These are phyloP conservation scores for Aix galericulata DNA, from an alignment of 2,113 vertebrate genomes.

Conservation along the genomic window DNA sequence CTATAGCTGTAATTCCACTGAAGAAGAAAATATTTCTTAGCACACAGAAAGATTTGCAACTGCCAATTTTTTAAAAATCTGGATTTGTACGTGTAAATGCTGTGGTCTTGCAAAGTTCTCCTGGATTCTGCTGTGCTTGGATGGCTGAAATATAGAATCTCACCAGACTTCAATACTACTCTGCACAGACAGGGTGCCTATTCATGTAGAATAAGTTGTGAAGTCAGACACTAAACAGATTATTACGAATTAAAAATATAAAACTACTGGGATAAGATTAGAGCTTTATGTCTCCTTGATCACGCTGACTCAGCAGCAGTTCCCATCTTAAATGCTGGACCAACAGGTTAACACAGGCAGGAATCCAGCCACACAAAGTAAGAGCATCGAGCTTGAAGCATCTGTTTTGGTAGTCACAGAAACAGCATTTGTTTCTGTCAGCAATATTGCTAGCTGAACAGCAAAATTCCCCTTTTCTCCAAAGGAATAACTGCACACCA, in stretches of 20 bases:
- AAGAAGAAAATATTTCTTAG: neutral
- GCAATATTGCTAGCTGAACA: neutral
- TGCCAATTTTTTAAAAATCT: neutral
- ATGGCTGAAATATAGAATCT: too few species aligned
- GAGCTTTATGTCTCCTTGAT: neutral
- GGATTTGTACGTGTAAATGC: neutral
- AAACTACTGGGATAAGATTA: neutral
- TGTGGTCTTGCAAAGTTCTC: neutral
- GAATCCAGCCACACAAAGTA: too few species aligned
- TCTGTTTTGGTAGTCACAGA: too few species aligned
- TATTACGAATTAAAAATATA: neutral
- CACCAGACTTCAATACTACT: fast-evolving
- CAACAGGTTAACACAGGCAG: neutral
- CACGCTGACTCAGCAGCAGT: neutral
- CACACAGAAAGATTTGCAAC: neutral
- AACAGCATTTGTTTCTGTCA: neutral
- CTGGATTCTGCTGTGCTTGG: fast-evolving
- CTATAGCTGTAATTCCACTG: neutral
- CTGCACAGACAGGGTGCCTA: neutral
- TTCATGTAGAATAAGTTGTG: fast-evolving
- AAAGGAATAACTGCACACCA: neutral
- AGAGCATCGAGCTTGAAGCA: too few species aligned
- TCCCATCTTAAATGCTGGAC: neutral
- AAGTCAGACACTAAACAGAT: neutral
- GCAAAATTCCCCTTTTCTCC: neutral